Conservation (phyloP, 2,888 invertebrate species). For the Ophioninae sp. region DNA sequence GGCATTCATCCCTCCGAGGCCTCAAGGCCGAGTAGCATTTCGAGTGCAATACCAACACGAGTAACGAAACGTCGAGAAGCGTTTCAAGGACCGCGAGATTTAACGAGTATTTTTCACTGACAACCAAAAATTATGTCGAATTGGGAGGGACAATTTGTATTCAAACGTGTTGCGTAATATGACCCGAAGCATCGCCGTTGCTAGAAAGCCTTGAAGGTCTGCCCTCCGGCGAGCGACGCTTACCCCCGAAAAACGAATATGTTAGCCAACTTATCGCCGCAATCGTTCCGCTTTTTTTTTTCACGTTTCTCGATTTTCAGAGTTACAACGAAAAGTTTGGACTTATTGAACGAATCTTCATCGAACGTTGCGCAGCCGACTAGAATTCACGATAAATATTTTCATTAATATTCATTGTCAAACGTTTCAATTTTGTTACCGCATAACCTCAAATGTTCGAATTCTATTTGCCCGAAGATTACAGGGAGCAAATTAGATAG, state of each 20-base stretch:
- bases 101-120: not conserved
- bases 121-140: constrained; percentile 3
- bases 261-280: not conserved
- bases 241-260: not conserved
- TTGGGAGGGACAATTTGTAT: not conserved
- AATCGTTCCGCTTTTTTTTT: not conserved
- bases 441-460: too few species aligned
- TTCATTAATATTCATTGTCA: too few species aligned
- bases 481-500: too few species aligned
- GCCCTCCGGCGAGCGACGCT: not conserved
- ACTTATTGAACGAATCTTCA: not conserved
- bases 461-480: too few species aligned
- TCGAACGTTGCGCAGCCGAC: not conserved
- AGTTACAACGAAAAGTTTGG: not conserved
- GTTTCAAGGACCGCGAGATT: constrained; percentile 5
- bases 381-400: not conserved
- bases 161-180: not conserved
- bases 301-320: not conserved
- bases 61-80: not conserved
- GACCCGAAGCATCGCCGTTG: not conserved
- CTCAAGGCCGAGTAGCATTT: not conserved
- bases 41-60: not conserved
- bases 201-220: not conserved
- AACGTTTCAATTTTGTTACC: too few species aligned
- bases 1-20: constrained; percentile 13